Evolutionary conservation across 2,888 invertebrate species (phyloP), one percentile per base, ranked within the genome.

Genomic region (Disparrhopalites patrizii): DNA sequence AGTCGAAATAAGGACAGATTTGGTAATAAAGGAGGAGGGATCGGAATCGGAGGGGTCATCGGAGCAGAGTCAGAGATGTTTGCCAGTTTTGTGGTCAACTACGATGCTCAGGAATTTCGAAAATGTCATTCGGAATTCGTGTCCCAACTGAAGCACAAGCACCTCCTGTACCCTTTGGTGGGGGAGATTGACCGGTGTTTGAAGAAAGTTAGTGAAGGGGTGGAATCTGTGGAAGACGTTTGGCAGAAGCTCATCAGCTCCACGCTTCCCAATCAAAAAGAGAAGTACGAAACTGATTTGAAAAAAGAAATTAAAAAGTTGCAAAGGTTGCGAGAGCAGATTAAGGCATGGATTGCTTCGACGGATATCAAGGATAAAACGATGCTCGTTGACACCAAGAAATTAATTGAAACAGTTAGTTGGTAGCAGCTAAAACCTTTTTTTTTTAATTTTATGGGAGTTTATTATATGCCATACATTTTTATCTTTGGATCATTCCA

Each of bases 221-320:
- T 52, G 8, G 52, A 52, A 25, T 8, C 52, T 7, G 52, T 52
- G 4, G 52, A 23, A 13, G 10, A 23, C 7, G 5, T 52, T 13
- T 52, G 52, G 52, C 25, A 23, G 18, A 52, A 52, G 27, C 27
- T 52, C 27, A 25, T 23, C 8, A 25, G 13, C 8, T 20, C 52
- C 10, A 18, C 52, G 10, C 5, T 25, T 5, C 10, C 52, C 4
- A 25, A 18, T 25, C 23, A 23, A 8, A 52, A 25, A 25, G 52
- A 52, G 18, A 52, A 52, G 27, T 25, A 4, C 10, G 52, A 52
- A n/a, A 18, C 18, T 25, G 52, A 52, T 10, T 52, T 52, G 27
- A 52, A 52, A n/a, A 18, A 25, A n/a, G 52, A 52, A n/a, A 52
- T 52, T 52, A 52, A 52, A 25, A 52, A 52, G 27, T 25, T 52